Evolutionary conservation across 2,797 vertebrate species (phyloP).

Genomic region (Toxotes lorentzi): DNA sequence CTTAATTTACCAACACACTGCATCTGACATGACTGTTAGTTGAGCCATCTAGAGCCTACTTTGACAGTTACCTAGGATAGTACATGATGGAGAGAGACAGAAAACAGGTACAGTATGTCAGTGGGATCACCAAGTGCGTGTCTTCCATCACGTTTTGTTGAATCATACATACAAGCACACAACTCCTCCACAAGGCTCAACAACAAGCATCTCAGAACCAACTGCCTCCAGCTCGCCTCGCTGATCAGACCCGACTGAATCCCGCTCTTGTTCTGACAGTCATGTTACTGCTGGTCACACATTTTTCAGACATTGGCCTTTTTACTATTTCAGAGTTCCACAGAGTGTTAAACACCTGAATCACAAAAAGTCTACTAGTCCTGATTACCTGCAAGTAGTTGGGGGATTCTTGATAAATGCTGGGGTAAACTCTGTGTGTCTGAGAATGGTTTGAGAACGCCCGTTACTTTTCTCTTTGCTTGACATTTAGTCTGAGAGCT

Average conservation of each 20-base stretch:
- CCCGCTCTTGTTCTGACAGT: slow-evolving; percentile 29
- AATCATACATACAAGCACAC: slow-evolving; percentile 40
- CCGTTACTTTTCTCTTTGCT: neutral
- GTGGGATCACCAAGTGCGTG: slow-evolving; percentile 39
- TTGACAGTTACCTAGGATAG: slow-evolving; percentile 46
- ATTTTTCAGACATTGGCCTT: slow-evolving; percentile 28
- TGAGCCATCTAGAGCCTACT: slow-evolving; percentile 31
- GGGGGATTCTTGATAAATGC: neutral
- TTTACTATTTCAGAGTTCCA: neutral
- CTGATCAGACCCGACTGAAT: slow-evolving; percentile 44
- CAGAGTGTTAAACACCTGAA: neutral
- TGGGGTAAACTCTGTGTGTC: neutral
- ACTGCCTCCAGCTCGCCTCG: slow-evolving; percentile 32
- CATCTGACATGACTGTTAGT: slow-evolving; percentile 48
- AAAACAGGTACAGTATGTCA: slow-evolving; percentile 49
- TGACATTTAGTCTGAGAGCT: neutral
- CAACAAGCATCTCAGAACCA: slow-evolving; percentile 35
- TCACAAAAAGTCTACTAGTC: slow-evolving; percentile 2
- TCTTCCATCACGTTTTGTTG: slow-evolving; percentile 49
- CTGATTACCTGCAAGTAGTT: neutral
- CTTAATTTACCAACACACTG: slow-evolving; percentile 67
- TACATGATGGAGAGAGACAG: slow-evolving; percentile 52
- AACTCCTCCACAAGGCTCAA: slow-evolving; percentile 38
- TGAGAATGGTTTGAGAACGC: neutral
- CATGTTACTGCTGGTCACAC: slow-evolving; percentile 23